These are phyloP conservation scores for Hydrolagus colliei DNA, from an alignment of 2,797 vertebrate genomes.

Conservation along the genomic window DNA sequence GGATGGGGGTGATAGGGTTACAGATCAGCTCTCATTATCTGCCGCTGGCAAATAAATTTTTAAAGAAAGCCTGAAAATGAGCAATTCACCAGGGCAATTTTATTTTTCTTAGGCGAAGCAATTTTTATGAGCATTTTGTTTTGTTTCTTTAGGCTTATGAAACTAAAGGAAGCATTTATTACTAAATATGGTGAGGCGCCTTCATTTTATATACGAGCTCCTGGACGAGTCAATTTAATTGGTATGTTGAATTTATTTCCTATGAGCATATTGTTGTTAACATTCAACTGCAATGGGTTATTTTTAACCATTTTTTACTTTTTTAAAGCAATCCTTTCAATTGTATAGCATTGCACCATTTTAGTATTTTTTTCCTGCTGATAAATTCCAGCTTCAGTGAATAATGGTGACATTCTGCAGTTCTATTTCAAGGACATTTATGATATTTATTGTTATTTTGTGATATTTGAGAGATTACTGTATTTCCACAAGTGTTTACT, in stretches of 20 bases:
- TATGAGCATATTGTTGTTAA: background rate
- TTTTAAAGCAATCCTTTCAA: too few species aligned
- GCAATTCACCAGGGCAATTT: background rate
- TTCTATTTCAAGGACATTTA: too few species aligned
- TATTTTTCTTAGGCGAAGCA: background rate
- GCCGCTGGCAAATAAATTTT: too few species aligned
- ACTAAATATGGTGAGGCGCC: constrained; percentile 75
- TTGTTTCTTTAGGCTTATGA: constrained; percentile 68
- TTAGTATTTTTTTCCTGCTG: too few species aligned
- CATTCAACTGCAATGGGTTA: background rate
- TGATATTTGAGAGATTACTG: too few species aligned
- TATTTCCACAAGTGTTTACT: too few species aligned
- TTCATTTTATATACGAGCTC: constrained; percentile 83
- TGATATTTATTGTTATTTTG: too few species aligned
- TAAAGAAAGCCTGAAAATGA: background rate
- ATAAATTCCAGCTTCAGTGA: too few species aligned
- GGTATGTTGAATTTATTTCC: constrained; percentile 55
- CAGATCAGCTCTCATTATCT: background rate
- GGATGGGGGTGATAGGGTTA: too few species aligned
- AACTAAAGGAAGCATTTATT: constrained; percentile 73
- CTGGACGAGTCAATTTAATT: constrained; percentile 93
- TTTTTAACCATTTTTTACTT: background rate
- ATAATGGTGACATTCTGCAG: too few species aligned
- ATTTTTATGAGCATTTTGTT: constrained; percentile 26
- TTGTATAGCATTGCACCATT: too few species aligned